These are phyloP conservation scores for Lasioglossum calceatum DNA, from an alignment of 2,888 invertebrate genomes.

Conservation along the genomic window DNA sequence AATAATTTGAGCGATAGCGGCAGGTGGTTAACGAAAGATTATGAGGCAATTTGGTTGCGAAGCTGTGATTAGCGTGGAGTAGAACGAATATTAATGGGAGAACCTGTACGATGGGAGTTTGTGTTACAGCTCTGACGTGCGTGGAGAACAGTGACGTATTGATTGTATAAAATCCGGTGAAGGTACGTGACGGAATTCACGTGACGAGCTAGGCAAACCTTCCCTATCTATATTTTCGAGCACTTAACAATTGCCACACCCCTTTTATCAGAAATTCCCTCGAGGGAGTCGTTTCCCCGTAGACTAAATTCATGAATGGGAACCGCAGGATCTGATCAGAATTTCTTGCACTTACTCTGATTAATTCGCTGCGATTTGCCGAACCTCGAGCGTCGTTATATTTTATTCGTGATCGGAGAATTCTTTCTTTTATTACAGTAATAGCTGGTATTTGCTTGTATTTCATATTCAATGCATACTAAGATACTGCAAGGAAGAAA, in stretches of 20 bases:
- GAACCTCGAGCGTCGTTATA: too few relatives aligned
- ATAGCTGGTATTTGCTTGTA: too few relatives aligned
- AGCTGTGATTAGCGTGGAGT: background rate
- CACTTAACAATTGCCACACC: background rate
- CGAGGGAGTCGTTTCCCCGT: background rate
- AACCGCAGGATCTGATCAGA: background rate
- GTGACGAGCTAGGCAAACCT: background rate
- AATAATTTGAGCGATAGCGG: background rate
- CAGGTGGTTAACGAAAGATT: background rate
- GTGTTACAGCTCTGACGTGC: background rate
- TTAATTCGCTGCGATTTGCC: background rate
- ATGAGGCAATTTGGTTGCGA: background rate
- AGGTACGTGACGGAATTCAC: slow-evolving; percentile 12
- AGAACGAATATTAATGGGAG: background rate
- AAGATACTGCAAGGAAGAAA: too few relatives aligned
- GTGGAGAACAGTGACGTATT: background rate
- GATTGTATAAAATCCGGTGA: background rate
- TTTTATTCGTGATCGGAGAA: background rate
- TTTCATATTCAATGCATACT: too few relatives aligned
- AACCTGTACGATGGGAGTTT: background rate
- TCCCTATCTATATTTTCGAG: background rate
- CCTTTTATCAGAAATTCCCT: background rate
- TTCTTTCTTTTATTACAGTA: background rate
- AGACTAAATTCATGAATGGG: background rate
- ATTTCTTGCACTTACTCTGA: background rate